Conservation (phyloP, 2,888 invertebrate genomes). For the Agriopis leucophaearia region DNA sequence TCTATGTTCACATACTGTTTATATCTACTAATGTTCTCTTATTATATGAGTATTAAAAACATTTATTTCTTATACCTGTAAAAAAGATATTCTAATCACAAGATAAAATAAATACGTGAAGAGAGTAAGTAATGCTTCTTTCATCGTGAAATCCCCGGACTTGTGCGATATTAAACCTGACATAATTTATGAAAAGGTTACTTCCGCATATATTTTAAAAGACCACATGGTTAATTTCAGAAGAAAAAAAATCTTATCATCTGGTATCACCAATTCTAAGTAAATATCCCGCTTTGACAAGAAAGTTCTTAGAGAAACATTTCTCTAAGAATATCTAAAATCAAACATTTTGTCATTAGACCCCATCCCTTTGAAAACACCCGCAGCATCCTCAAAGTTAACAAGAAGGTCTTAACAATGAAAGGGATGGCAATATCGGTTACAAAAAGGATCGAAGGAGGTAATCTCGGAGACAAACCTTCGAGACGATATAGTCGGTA, state of each 20-base stretch:
- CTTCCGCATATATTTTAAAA: not conserved
- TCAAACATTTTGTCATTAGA: conserved; percentile 22
- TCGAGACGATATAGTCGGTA: conserved; percentile 31
- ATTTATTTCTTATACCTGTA: not conserved
- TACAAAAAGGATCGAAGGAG: conserved; percentile 37
- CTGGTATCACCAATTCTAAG: not conserved
- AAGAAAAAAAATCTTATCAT: not conserved
- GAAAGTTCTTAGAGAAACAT: conserved; percentile 10
- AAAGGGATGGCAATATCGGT: conserved; percentile 36
- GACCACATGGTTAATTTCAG: not conserved
- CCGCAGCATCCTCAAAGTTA: conserved; percentile 27
- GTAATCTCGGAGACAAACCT: conserved; percentile 37
- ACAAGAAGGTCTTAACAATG: conserved; percentile 36
- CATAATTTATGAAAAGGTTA: conserved; percentile 4
- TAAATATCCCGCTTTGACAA: conserved; percentile 3
- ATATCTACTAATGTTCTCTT: not conserved
- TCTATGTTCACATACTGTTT: too few relatives aligned
- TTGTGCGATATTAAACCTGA: not conserved
- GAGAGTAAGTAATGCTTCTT: not conserved
- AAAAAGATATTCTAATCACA: conserved; percentile 6
- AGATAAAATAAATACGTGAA: conserved; percentile 2
- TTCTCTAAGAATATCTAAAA: conserved; percentile 8
- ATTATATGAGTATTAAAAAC: not conserved
- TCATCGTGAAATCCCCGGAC: conserved; percentile 2
- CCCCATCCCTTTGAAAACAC: conserved; percentile 23